A percentile compares a stretch with the other conserved stretches of the same genome.
These are phyloP conservation scores for Mycetomoellerius zeteki DNA, from an alignment of 1,140 invertebrate species.

Conservation along the genomic window DNA sequence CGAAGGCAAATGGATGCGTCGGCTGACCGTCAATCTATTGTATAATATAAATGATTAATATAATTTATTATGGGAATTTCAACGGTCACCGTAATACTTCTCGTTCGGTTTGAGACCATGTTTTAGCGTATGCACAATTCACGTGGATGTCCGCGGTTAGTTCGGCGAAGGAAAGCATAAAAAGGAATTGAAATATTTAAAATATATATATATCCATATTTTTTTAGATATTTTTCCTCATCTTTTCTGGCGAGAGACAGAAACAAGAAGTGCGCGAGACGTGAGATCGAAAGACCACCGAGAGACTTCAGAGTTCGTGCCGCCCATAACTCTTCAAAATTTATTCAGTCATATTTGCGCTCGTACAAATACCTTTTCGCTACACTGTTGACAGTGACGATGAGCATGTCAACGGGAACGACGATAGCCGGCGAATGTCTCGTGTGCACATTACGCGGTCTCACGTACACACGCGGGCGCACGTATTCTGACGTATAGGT, in stretches of 20 bases:
- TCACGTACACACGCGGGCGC: neutral
- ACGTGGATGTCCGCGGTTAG: neutral
- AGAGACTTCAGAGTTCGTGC: neutral
- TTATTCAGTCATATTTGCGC: constrained; percentile 15
- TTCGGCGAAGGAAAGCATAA: neutral
- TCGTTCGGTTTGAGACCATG: too few species aligned
- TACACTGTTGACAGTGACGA: neutral
- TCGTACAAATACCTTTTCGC: neutral
- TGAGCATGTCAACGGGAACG: constrained; percentile 15
- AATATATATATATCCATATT: neutral
- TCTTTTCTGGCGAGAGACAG: neutral
- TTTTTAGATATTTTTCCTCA: neutral
- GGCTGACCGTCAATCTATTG: constrained; percentile 49
- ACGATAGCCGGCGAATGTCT: constrained; percentile 39
- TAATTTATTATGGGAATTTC: constrained; percentile 53
- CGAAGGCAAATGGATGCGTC: constrained; percentile 58
- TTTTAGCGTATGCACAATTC: neutral
- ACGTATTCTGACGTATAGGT: neutral
- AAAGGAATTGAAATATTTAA: constrained; percentile 12
- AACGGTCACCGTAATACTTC: neutral
- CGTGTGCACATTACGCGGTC: neutral
- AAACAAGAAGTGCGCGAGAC: neutral
- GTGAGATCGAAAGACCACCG: neutral
- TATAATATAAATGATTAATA: constrained; percentile 60
- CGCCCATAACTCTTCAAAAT: constrained; percentile 26